A percentile compares a stretch with the other conserved stretches of the same genome.
These are phyloP conservation scores for Phocoena phocoena DNA, from an alignment of 2,113 vertebrate species.

Conservation along the genomic window DNA sequence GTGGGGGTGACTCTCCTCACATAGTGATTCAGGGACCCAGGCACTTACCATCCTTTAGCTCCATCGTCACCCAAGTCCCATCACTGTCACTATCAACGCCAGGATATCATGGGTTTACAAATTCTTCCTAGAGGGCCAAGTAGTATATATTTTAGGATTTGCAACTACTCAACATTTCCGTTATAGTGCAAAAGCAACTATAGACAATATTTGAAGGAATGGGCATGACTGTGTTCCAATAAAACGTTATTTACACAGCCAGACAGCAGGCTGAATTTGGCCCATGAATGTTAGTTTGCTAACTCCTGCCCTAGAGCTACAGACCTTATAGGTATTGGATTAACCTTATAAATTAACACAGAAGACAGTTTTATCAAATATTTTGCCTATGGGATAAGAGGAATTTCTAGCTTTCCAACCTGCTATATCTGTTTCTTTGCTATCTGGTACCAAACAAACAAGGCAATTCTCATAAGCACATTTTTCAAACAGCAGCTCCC, in stretches of 20 bases:
- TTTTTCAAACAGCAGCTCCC: neutral
- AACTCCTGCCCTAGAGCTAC: neutral
- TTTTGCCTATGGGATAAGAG: neutral
- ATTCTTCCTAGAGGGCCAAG: neutral
- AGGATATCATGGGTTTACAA: neutral
- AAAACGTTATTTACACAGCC: neutral
- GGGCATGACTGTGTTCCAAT: neutral
- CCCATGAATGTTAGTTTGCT: neutral
- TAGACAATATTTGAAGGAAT: neutral
- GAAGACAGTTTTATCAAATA: neutral
- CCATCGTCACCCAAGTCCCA: neutral
- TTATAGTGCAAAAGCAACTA: neutral
- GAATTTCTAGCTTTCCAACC: neutral
- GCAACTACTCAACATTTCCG: neutral
- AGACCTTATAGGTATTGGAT: neutral
- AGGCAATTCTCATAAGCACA: neutral
- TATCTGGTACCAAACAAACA: neutral
- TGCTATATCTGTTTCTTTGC: neutral
- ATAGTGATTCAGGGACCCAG: neutral
- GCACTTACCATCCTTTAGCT: neutral
- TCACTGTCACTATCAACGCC: neutral
- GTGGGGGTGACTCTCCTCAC: neutral
- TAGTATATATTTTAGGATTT: neutral
- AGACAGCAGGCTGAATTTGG: neutral
- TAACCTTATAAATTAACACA: neutral